These are phyloP conservation scores for Diadema setosum DNA, from an alignment of 35 echinoderm and acorn worm species.

Conservation along the genomic window DNA sequence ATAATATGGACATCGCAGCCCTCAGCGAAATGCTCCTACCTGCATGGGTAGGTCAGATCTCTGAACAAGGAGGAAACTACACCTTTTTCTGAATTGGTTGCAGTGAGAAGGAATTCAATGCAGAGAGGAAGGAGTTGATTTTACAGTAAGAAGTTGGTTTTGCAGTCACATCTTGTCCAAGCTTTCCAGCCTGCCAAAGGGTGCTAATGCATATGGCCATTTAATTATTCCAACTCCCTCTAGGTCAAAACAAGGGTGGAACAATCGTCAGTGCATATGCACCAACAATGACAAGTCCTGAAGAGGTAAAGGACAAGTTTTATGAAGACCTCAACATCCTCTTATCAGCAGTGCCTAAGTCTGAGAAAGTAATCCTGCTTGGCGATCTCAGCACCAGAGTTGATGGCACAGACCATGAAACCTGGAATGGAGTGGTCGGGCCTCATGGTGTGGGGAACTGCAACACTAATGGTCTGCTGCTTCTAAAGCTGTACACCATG, in stretches of 20 bases:
- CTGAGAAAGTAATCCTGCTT: slow-evolving; percentile 41
- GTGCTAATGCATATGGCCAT: neutral
- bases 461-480: slow-evolving; percentile 27
- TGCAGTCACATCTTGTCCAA: neutral
- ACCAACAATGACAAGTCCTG: slow-evolving; percentile 25
- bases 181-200: neutral
- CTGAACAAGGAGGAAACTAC: too few species aligned
- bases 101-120: too few species aligned
- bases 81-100: too few species aligned
- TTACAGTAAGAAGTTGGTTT: too few species aligned
- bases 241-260: too few species aligned
- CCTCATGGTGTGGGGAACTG: slow-evolving; percentile 38
- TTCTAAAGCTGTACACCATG: neutral
- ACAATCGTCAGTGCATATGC: slow-evolving; percentile 27
- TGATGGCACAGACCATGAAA: neutral
- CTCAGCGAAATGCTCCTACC: neutral
- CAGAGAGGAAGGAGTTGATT: neutral
- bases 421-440: slow-evolving; percentile 24
- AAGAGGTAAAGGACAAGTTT: neutral
- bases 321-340: neutral
- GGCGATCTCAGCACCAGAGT: slow-evolving; percentile 50
- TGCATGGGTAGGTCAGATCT: too few species aligned
- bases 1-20: neutral
- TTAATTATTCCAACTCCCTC: neutral
- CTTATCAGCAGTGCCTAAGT: neutral